Conservation (phyloP, 2,888 invertebrate species). For the Netelia fuscicornis region DNA sequence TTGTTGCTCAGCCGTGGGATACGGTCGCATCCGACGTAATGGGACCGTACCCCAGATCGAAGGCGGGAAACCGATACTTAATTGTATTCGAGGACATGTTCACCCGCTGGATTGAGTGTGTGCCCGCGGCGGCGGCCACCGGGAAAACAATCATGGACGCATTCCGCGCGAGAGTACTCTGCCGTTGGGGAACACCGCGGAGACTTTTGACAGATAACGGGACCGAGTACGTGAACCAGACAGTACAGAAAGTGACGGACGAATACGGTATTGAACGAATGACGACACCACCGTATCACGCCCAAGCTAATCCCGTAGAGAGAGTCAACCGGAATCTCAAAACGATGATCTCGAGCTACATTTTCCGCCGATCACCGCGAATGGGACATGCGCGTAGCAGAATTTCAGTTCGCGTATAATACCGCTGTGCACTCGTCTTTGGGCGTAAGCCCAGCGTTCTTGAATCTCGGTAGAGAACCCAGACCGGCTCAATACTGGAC, state of each 20-base stretch:
- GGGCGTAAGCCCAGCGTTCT: constrained; percentile 70
- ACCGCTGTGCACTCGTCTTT: constrained; percentile 72
- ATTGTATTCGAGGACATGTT: constrained; percentile 61
- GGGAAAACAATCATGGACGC: constrained; percentile 44
- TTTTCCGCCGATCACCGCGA: constrained; percentile 47
- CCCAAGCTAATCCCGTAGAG: constrained; percentile 72
- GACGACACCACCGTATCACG: constrained; percentile 61
- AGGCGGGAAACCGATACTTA: constrained; percentile 63
- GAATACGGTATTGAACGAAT: neutral
- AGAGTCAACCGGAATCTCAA: constrained; percentile 69
- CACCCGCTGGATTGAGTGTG: constrained; percentile 56
- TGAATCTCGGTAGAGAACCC: constrained; percentile 71
- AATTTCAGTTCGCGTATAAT: constrained; percentile 74
- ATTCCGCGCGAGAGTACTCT: constrained; percentile 44
- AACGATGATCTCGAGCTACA: constrained; percentile 66
- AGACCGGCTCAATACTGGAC: constrained; percentile 17
- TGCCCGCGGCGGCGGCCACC: constrained; percentile 55
- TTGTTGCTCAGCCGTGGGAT: constrained; percentile 33
- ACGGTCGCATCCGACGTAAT: constrained; percentile 27
- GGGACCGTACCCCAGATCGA: constrained; percentile 37
- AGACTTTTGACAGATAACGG: constrained; percentile 69
- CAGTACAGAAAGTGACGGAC: neutral
- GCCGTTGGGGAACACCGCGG: constrained; percentile 62
- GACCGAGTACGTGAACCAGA: constrained; percentile 56
- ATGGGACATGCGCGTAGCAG: constrained; percentile 72